A percentile compares a stretch with the other conserved stretches of the same genome.
These are phyloP conservation scores for Salarias fasciatus DNA, from an alignment of 2,797 vertebrate species.

Conservation along the genomic window DNA sequence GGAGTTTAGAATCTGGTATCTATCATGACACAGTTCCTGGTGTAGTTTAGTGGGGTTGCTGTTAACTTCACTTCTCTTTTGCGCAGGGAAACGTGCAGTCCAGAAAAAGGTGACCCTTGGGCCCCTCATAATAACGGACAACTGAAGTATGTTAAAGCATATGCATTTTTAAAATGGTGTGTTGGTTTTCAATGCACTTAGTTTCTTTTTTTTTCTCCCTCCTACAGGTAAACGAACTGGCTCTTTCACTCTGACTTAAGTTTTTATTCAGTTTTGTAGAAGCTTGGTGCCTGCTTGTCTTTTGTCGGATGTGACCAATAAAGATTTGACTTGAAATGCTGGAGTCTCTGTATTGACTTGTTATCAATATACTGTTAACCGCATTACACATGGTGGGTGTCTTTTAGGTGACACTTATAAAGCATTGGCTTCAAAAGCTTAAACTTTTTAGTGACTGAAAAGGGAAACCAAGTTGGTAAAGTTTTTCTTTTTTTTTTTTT, in stretches of 20 bases:
- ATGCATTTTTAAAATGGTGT: no score
- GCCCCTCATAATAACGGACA: slow-evolving; percentile 60
- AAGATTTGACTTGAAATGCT: no score
- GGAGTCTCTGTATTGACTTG: no score
- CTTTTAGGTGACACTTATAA: no score
- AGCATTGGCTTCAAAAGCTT: no score
- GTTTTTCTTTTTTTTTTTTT: no score
- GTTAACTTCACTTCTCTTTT: rapidly evolving
- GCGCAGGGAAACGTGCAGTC: slow-evolving; percentile 45
- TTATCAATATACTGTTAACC: no score
- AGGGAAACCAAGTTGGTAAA: no score
- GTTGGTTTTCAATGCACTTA: not conserved
- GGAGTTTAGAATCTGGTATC: slow-evolving; percentile 62
- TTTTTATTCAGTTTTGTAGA: slow-evolving; percentile 37
- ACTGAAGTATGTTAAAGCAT: not conserved
- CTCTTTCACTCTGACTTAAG: slow-evolving; percentile 2
- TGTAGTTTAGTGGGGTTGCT: not conserved
- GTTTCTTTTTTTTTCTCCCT: not conserved
- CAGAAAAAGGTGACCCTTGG: slow-evolving; percentile 62
- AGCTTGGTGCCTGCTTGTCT: not conserved
- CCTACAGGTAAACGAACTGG: slow-evolving; percentile 6
- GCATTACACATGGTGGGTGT: no score
- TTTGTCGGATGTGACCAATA: slow-evolving; percentile 35
- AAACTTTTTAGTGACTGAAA: no score
- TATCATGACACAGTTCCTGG: not conserved